Evolutionary conservation across 2,113 vertebrate species (phyloP), one percentile per base, ranked within the genome.

Genomic region (Oenanthe oenanthe): DNA sequence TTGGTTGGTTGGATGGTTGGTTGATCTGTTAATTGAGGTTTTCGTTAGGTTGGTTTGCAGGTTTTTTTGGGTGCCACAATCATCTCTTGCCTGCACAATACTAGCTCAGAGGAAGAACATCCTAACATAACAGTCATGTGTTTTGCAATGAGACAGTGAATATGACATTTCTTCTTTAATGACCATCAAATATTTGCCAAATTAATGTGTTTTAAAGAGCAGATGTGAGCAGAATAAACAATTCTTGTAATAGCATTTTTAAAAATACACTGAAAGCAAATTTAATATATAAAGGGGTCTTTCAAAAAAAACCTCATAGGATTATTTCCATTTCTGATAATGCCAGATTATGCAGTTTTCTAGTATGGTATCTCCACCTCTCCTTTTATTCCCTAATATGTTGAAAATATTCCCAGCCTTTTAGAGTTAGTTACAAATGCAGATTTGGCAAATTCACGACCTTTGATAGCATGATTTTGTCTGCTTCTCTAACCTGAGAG

Each of bases 401-500:
- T 17, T 92, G 65, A 95, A 96, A 94, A 95, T 89, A 92, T 68
- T 89, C 65, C 34, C 48, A 93, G 54, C 14, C 42, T 88, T 93
- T 87, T 75, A 91, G n/a, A 91, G 26, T 85, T 86, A 86, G 70
- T 75, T 91, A 72, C 48, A 96, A 90, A 91, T 79, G 42, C 25
- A 76, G 19, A 94, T 94, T 96, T 93, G 50, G 62, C 67, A 97
- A 51, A 65, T 66, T 71, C 50, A 70, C 9, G 18, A 88, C 70
- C 53, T 90, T 92, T 94, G 95, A 93, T 87, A 85, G 53, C 29
- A 50, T 68, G 85, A 82, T 75, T 95, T 97, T 95, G 96, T 95
- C 75, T 93, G 43, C 17, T 94, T 93, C 50, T 87, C 15, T 89
- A 87, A 93, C 92, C 47, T 66, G 42, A 80, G 83, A 94, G 88